Percentiles rank a stretch among this genome's conserved stretches.
Evolutionary conservation across 2,113 vertebrate species (phyloP).

Genomic region (Hiodon tergisus): DNA sequence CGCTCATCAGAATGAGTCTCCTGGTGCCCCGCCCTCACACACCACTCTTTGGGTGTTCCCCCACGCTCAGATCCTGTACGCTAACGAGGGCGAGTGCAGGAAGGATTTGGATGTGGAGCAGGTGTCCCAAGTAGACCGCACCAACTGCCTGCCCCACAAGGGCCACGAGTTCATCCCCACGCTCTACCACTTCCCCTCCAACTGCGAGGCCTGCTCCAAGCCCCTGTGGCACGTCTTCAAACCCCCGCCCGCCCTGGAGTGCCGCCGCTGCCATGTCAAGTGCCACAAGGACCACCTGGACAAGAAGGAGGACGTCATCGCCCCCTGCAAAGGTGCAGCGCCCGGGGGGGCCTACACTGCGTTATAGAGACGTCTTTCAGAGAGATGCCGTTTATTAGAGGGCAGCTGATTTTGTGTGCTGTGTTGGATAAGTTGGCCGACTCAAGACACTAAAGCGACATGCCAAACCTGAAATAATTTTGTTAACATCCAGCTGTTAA

Average conservation of each 20-base stretch:
- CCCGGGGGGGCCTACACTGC: background rate
- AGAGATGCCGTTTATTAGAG: too few species aligned
- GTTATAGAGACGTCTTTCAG: too few species aligned
- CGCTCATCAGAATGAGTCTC: background rate
- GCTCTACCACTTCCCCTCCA: slow-evolving; percentile 94
- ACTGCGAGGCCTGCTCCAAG: slow-evolving; percentile 97
- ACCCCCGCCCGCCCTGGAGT: slow-evolving; percentile 91
- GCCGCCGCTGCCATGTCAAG: slow-evolving; percentile 95
- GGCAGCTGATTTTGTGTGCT: too few species aligned
- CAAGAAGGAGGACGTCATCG: slow-evolving; percentile 95
- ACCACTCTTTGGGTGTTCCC: background rate
- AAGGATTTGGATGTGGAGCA: slow-evolving; percentile 87
- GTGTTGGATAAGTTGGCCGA: too few species aligned
- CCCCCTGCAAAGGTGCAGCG: slow-evolving; percentile 91
- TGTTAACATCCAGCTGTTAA: too few species aligned
- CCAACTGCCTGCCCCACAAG: slow-evolving; percentile 92
- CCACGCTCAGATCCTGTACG: slow-evolving; percentile 82
- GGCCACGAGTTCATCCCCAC: slow-evolving; percentile 98
- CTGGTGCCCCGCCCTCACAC: background rate
- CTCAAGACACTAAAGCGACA: too few species aligned
- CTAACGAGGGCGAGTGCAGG: slow-evolving; percentile 96
- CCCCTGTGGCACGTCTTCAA: slow-evolving; percentile 98
- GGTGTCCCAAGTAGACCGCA: slow-evolving; percentile 83
- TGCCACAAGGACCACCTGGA: slow-evolving; percentile 98
- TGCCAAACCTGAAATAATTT: too few species aligned